Percentiles rank a stretch among this genome's conserved stretches.
Evolutionary conservation across 2,888 invertebrate species (phyloP).

Genomic region (Megastigmus dorsalis): DNA sequence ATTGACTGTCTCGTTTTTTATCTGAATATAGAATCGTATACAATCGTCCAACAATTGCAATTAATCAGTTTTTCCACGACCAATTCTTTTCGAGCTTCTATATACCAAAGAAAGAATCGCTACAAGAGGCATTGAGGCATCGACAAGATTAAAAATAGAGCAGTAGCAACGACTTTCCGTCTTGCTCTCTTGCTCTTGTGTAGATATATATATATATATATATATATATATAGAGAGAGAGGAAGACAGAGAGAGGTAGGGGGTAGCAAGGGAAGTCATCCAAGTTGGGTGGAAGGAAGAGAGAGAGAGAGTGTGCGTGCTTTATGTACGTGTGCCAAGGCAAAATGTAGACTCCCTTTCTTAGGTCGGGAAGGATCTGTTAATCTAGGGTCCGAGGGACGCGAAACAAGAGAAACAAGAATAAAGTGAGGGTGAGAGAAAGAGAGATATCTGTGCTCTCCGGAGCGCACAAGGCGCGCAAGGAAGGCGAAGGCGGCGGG

Average conservation of each 20-base stretch:
- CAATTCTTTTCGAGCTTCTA: no score
- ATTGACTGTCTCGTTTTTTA: no score
- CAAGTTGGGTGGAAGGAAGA: slow-evolving; percentile 54
- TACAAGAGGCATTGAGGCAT: slow-evolving; percentile 17
- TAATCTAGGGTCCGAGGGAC: slow-evolving; percentile 51
- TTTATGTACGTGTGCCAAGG: background rate
- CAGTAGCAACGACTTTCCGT: background rate
- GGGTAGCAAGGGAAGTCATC: slow-evolving; percentile 56
- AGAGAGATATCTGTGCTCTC: slow-evolving; percentile 25
- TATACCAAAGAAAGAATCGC: background rate
- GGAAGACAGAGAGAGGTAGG: background rate
- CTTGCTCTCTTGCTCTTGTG: no score
- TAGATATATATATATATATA: no score
- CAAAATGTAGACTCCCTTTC: slow-evolving; percentile 49
- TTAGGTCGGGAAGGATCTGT: slow-evolving; percentile 52
- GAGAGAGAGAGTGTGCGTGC: background rate
- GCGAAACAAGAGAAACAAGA: slow-evolving; percentile 51
- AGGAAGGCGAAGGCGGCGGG: slow-evolving; percentile 2
- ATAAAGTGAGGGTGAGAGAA: slow-evolving; percentile 19
- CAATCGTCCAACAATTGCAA: no score
- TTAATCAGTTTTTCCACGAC: background rate
- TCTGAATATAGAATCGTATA: no score
- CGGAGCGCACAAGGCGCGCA: slow-evolving; percentile 35
- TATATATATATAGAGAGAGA: no score
- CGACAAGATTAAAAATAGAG: slow-evolving; percentile 52